Conservation (phyloP, 2,888 invertebrate species). For the Apomyelois bistriatella region DNA sequence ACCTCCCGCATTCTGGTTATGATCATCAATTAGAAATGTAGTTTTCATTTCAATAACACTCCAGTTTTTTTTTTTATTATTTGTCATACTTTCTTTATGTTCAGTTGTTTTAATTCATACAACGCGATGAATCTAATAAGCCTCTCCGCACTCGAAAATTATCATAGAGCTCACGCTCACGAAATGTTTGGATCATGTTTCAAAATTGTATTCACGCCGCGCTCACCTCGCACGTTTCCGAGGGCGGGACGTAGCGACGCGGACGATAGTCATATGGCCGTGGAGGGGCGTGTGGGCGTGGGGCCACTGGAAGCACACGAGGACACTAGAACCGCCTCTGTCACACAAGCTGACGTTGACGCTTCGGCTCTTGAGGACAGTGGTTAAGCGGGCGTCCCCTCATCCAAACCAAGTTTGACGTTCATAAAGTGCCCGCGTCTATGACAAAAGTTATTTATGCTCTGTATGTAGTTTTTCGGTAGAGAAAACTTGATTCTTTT, state of each 20-base stretch:
- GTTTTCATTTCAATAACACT: slow-evolving; percentile 80
- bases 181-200: slow-evolving; percentile 53
- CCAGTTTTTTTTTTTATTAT: slow-evolving; percentile 67
- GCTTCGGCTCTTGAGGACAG: slow-evolving; percentile 22
- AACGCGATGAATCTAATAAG: slow-evolving; percentile 69
- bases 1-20: slow-evolving; percentile 81
- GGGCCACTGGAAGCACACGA: slow-evolving; percentile 77
- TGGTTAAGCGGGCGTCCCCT: slow-evolving; percentile 20
- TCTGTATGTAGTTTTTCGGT: no score
- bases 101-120: slow-evolving; percentile 67
- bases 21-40: slow-evolving; percentile 80
- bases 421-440: no score
- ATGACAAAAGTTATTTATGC: no score
- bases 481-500: no score
- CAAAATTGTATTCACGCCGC: slow-evolving; percentile 35
- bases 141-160: slow-evolving; percentile 68
- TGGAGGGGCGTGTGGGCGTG: slow-evolving; percentile 37
- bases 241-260: slow-evolving; percentile 20
- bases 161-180: slow-evolving; percentile 49
- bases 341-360: slow-evolving; percentile 34
- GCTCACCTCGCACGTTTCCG: slow-evolving; percentile 31
- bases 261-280: slow-evolving; percentile 18
- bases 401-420: background rate
- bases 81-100: slow-evolving; percentile 68
- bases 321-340: slow-evolving; percentile 58